Evolutionary conservation across 1,140 invertebrate genomes (phyloP), one percentile per base, ranked within the genome.

Genomic region (Whitmania pigra): DNA sequence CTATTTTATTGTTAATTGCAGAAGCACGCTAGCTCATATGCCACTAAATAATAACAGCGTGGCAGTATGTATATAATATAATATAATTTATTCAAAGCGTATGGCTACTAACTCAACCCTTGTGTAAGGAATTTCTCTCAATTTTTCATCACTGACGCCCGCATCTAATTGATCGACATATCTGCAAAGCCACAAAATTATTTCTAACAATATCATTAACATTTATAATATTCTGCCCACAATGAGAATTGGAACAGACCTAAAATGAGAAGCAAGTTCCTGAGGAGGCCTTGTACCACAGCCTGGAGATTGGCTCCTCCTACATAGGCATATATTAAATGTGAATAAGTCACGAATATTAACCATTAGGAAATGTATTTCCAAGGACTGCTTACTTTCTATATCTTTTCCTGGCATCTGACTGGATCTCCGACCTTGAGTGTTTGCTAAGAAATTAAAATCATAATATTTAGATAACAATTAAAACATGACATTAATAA

Each of bases 101-200:
- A 63, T 2, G 22, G 11, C 15, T n/a, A 63, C 57, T 63, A 13
- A 63, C 57, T 63, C 57, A 15, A 63, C 57, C 22, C 57, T 63
- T 18, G 57, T 63, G 57, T 63, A 63, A 1, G 57, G 57, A 31
- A 63, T 63, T 2, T 63, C 57, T 31, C 18, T 63, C 57, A 63
- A 63, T 18, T 63, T 6, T 22, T 63, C 57, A 15, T 63, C 57
- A n/a, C 22, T n/a, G 22, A 63, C 29, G 2, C 57, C 57, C 1
- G 6, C 57, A 0, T 63, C 57, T 13, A 25, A 31, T 17, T 22
- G 57, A n/a, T 63, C 57, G 22, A 63, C 57, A 20, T 63, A 63
- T 49, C 43, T 49, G 43, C 9, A 49, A n/a, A n/a, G n/a, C n/a
- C n/a, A n/a, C n/a, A n/a, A n/a, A n/a, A n/a, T 17, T 17, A 11